Evolutionary conservation across 2,113 vertebrate genomes (phyloP), one percentile per base, ranked within the genome.

Genomic region (Onychorhynchus coronatus): DNA sequence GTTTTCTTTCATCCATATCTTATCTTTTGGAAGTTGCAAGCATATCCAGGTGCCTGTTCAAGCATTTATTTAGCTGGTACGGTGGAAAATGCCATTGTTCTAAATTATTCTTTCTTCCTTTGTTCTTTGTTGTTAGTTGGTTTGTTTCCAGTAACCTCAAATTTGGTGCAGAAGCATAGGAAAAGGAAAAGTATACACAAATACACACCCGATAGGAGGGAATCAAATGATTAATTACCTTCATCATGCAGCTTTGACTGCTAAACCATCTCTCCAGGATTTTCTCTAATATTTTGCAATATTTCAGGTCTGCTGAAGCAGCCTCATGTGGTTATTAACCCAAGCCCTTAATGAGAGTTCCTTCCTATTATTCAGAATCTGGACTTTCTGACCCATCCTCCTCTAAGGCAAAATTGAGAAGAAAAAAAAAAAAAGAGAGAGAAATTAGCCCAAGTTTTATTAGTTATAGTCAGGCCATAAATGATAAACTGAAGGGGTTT

Each of bases 281-380:
- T 80, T 87, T 87, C 62, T 85, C 53, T 50, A 77, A 28, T 70
- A 85, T 90, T 91, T 56, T 77, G 31, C 20, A 88, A 2, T 70
- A 90, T 55, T 74, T 83, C 46, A 91, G n/a, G 14, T 88, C 76
- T 86, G 41, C 23, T 1, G 13, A 89, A 94, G 75, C 30, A 93
- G 52, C n/a, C 39, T 80, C 37, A 72, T 17, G 68, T 28, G 28
- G 37, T 50, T 70, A 73, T 42, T 22, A 82, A 24, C 5, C n/a
- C 79, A 89, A 44, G 61, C 47, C 46, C 41, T 59, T 94, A 91
- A 95, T 62, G 74, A 89, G 47, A 94, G 77, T 91, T 96, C 85
- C 87, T 92, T 94, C 89, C 74, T 95, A 75, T 95, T 89, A 91
- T 77, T 88, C 85, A 96, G 75, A 74, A 77, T 83, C 28, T 84